Evolutionary conservation across 92 coral and sea anemone genomes (phyloP), one percentile per base, ranked within the genome.

Genomic region (Bergia puertoricense): DNA sequence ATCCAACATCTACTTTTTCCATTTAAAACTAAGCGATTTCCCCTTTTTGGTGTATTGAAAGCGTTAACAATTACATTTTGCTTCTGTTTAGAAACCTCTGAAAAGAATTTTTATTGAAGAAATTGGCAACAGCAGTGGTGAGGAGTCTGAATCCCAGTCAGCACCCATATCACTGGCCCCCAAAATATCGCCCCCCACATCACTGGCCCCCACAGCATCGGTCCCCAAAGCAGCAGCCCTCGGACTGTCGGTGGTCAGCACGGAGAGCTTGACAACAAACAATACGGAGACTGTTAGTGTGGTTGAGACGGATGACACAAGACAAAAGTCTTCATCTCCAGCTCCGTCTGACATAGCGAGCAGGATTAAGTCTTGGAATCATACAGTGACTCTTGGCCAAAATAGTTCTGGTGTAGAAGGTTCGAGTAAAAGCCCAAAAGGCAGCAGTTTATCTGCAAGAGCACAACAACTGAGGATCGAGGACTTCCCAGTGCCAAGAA

Each of bases 91-190:
- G 98, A 93, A 93, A 88, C 98, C 98, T 41, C 88, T 97, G 16
- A 97, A 95, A 82, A 88, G 99, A 81, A 93, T 95, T 39, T 91
- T 89, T 4, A 97, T 97, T 40, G 98, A 97, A 56, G 99, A 97
- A 77, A 90, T 97, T 72, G 99, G 98, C 65, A 91, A 92, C 65
- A 91, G 96, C 73, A 96, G 93, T 38, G 93, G 89, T 11, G 99
- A 95, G 15, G 89, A 89, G 18, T 83, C 76, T 22, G 20, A 44
- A 37, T 13, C 71, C 30, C 9, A 65, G 11, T n/a, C 54, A 9
- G 45, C 38, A 10, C 80, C 9, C 82, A 36, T 46, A 46, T 18
- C 43, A 2, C 15, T 36, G 56, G 43, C 59, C 48, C 22, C 22
- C 8, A 80, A 37, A 37, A 3, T 30, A 16, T 50, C 13, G 16